Conservation (phyloP, 53 echinoderm and acorn worm species). For the Temnopleurus reevesii region DNA sequence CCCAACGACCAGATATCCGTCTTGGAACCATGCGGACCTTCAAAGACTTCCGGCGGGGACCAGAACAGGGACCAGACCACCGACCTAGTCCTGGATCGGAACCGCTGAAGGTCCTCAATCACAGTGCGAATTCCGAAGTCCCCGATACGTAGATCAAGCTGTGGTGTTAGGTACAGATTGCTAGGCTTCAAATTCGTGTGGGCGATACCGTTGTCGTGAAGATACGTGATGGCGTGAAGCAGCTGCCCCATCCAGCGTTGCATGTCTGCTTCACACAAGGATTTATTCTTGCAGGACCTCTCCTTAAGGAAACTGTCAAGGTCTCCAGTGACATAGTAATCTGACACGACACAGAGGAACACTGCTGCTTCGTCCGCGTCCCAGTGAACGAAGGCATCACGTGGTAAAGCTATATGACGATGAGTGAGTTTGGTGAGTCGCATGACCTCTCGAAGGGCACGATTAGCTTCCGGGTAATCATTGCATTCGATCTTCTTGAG, state of each 20-base stretch:
- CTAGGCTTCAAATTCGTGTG: conserved; percentile 47
- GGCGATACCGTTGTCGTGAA: conserved; percentile 46
- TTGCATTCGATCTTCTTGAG: conserved; percentile 57
- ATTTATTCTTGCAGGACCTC: background rate
- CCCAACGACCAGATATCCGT: conserved; percentile 51
- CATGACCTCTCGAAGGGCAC: conserved; percentile 50
- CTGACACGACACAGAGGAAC: conserved; percentile 34
- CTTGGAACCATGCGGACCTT: conserved; percentile 41
- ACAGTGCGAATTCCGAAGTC: conserved; percentile 44
- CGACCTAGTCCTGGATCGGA: conserved; percentile 38
- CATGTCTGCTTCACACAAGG: background rate
- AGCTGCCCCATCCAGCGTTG: conserved; percentile 48
- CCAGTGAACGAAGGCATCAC: conserved; percentile 50
- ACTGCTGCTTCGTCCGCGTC: background rate
- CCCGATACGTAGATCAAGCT: conserved; percentile 40
- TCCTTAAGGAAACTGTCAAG: conserved; percentile 43
- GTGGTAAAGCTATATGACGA: conserved; percentile 16
- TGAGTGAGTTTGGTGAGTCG: conserved; percentile 16
- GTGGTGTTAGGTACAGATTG: conserved; percentile 47
- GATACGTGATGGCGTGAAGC: conserved; percentile 31
- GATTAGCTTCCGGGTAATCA: conserved; percentile 49
- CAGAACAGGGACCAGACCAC: conserved; percentile 44
- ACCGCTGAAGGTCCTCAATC: conserved; percentile 28
- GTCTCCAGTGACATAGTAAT: conserved; percentile 38
- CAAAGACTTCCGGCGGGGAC: conserved; percentile 50